These are phyloP conservation scores for Euplexia lucipara DNA, from an alignment of 2,888 invertebrate genomes.

Conservation along the genomic window DNA sequence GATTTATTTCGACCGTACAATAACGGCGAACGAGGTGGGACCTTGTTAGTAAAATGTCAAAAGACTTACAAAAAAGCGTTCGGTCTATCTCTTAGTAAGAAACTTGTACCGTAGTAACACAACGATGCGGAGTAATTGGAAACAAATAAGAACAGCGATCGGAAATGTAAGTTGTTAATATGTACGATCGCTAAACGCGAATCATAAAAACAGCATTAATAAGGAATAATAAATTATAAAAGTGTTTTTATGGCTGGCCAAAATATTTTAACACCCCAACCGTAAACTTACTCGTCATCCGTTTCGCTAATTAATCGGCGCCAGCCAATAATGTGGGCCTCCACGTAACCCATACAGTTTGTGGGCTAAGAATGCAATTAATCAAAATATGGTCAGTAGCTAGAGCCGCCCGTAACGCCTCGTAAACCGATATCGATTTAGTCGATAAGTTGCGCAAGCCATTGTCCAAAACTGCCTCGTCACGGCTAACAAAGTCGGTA, in stretches of 20 bases:
- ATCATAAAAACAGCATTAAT: constrained; percentile 71
- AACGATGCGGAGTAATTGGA: constrained; percentile 46
- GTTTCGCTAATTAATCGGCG: constrained; percentile 89
- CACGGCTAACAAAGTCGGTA: constrained; percentile 89
- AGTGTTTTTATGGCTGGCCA: constrained; percentile 74
- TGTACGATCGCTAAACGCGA: constrained; percentile 56
- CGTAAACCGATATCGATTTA: constrained; percentile 90
- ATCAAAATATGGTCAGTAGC: constrained; percentile 91
- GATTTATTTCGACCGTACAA: constrained; percentile 87
- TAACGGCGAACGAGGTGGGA: constrained; percentile 81
- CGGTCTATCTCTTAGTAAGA: constrained; percentile 57
- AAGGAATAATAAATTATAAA: constrained; percentile 74
- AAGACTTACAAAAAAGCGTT: constrained; percentile 74
- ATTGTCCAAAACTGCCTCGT: constrained; percentile 88
- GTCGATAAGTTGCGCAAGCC: constrained; percentile 90
- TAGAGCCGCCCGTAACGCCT: constrained; percentile 88
- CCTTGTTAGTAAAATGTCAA: constrained; percentile 90
- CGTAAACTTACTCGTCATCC: constrained; percentile 81
- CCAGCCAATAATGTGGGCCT: constrained; percentile 82
- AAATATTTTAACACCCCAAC: constrained; percentile 80
- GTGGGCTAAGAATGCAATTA: constrained; percentile 87
- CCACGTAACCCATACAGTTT: constrained; percentile 75
- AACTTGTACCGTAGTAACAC: constrained; percentile 44
- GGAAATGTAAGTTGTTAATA: constrained; percentile 50
- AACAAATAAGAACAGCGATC: constrained; percentile 47